Evolutionary conservation across 2,113 vertebrate species (phyloP), one percentile per base, ranked within the genome.

Genomic region (Ahaetulla prasina): DNA sequence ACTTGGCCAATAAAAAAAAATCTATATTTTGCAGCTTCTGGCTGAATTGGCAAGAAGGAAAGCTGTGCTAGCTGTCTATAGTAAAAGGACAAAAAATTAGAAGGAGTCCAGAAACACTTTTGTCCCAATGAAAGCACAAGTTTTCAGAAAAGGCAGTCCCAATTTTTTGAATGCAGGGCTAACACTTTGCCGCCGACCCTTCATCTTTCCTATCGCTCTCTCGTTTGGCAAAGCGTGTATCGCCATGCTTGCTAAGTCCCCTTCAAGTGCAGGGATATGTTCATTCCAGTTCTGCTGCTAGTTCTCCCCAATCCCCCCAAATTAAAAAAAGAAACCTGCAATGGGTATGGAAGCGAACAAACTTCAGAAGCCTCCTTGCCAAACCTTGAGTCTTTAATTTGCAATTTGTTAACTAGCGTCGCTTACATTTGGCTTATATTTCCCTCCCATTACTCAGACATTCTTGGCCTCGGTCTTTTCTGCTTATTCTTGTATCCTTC

Each of bases 381-480:
- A 96, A 95, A 22, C 43, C 86, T 92, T 96, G 93, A 93, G 94
- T 90, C 96, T 96, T 96, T 96, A 95, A 93, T 95, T 91, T 92
- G 23, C 49, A 86, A 20, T 91, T 49, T 55, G 84, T 85, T 50
- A 85, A n/a, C n/a, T n/a, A n/a, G 96, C 94, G 95, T 92, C 95
- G 94, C 95, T 96, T 96, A 96, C 95, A 94, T 95, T 95, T 95
- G 94, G 90, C 94, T 95, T 80, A 89, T 74, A 74, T 74, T 92
- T 52, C 93, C 91, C 93, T 95, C 95, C 95, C 90, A 50, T 35
- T 94, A 91, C 94, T 91, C 89, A 60, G 52, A 49, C 92, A 3
- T 94, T 97, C 93, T 95, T 95, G 92, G 93, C 95, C 49, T 93
- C 95, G 95, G 93, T 52, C 47, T 63, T 94, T 95, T 89, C 12